Evolutionary conservation across 2,797 vertebrate genomes (phyloP).

Genomic region (Percopsis omiscomaycus): DNA sequence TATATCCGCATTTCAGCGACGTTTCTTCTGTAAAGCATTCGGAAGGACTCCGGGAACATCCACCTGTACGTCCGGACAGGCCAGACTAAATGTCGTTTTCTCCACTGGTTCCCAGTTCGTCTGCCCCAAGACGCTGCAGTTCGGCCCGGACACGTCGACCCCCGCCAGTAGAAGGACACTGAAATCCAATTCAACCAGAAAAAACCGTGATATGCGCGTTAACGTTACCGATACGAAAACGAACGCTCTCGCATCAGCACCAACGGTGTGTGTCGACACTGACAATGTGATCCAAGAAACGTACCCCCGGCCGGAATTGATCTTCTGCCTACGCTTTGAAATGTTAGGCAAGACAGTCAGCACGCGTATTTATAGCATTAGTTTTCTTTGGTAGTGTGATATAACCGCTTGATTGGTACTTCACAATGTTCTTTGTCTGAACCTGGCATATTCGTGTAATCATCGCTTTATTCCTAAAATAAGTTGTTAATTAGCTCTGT

Average conservation of each 20-base stretch:
- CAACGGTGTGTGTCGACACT: slow-evolving; percentile 45
- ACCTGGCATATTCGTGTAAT: too few relatives aligned
- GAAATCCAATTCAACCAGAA: not conserved
- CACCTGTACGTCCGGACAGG: slow-evolving; percentile 71
- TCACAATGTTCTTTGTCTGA: too few relatives aligned
- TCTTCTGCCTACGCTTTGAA: too few relatives aligned
- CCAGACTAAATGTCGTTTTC: slow-evolving; percentile 42
- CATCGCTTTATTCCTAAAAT: too few relatives aligned
- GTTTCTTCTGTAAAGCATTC: slow-evolving; percentile 24
- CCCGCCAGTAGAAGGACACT: not conserved
- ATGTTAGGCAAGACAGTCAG: too few relatives aligned
- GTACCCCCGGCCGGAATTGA: too few relatives aligned
- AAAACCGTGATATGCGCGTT: slow-evolving; percentile 25
- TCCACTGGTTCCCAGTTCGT: slow-evolving; percentile 8
- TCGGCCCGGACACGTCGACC: not conserved
- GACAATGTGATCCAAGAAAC: too few relatives aligned
- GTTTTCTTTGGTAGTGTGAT: too few relatives aligned
- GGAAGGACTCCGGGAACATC: slow-evolving; percentile 38
- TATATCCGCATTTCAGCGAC: slow-evolving; percentile 33
- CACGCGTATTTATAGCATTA: too few relatives aligned
- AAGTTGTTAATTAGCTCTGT: too few relatives aligned
- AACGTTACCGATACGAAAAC: slow-evolving; percentile 44
- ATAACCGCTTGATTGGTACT: too few relatives aligned
- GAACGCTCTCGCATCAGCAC: slow-evolving; percentile 77
- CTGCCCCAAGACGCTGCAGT: slow-evolving; percentile 15